These are phyloP conservation scores for Phoeniculus purpureus DNA, from an alignment of 2,797 vertebrate species.

Conservation along the genomic window DNA sequence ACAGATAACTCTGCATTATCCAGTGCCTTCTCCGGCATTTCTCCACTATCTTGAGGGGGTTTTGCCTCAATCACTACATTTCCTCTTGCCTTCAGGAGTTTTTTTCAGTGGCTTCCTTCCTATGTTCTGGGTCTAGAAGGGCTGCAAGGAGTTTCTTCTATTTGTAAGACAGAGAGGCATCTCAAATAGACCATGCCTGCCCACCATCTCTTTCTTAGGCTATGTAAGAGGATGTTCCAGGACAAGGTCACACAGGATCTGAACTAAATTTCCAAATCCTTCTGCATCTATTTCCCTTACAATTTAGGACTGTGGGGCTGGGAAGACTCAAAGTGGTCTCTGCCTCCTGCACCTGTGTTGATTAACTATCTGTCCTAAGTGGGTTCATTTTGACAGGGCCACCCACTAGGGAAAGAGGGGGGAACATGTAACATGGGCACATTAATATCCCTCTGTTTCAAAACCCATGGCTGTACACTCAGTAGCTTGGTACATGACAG, in stretches of 20 bases:
- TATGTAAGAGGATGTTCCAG: neutral
- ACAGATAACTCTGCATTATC: neutral
- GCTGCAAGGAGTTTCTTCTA: neutral
- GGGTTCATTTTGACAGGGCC: neutral
- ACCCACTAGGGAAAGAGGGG: neutral
- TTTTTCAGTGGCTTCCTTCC: neutral
- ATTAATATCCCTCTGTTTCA: neutral
- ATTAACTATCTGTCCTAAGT: neutral
- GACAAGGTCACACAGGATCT: neutral
- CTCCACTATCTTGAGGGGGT: neutral
- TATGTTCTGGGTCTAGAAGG: neutral
- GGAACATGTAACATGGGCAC: accelerated
- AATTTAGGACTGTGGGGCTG: accelerated
- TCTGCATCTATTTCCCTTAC: neutral
- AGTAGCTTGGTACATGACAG: neutral
- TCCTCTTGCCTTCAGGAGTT: neutral
- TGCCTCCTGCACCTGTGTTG: neutral
- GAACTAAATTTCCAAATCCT: neutral
- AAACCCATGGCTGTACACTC: neutral
- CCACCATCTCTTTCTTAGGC: neutral
- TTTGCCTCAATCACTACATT: neutral
- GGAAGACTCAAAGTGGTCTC: neutral
- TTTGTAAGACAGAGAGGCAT: neutral
- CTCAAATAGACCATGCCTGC: neutral
- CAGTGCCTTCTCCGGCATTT: neutral